Evolutionary conservation across 1,140 invertebrate genomes (phyloP).

Genomic region (Sarcophaga peregrina): DNA sequence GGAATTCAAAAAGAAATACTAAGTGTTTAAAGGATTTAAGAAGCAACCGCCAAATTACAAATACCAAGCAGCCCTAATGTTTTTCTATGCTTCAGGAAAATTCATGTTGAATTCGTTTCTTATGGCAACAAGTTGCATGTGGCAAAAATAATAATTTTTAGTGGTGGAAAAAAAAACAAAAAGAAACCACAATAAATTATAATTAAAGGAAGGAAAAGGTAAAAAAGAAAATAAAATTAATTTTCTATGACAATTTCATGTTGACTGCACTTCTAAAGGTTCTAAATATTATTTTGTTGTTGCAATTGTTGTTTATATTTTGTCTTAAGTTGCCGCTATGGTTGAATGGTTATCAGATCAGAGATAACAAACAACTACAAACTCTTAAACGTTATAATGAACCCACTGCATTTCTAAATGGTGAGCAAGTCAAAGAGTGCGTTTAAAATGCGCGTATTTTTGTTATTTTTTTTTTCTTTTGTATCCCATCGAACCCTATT

Average conservation of each 20-base stretch:
- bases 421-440: background rate
- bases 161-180: background rate
- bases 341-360: constrained; percentile 1
- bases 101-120: background rate
- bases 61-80: no score
- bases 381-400: no score
- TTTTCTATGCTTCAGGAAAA: background rate
- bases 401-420: no score
- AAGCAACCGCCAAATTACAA: no score
- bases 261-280: background rate
- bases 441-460: background rate
- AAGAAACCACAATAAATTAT: constrained; percentile 5
- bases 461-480: no score
- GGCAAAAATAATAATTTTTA: background rate
- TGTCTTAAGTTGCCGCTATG: background rate
- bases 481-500: background rate
- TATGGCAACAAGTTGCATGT: background rate
- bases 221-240: background rate
- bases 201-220: background rate
- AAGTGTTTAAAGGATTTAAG: no score
- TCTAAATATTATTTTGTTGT: background rate
- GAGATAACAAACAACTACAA: background rate
- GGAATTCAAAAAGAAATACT: no score
- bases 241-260: constrained; percentile 15
- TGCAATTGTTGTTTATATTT: background rate